Conservation (phyloP, 2,113 vertebrate species). For the Leucoraja erinaceus region DNA sequence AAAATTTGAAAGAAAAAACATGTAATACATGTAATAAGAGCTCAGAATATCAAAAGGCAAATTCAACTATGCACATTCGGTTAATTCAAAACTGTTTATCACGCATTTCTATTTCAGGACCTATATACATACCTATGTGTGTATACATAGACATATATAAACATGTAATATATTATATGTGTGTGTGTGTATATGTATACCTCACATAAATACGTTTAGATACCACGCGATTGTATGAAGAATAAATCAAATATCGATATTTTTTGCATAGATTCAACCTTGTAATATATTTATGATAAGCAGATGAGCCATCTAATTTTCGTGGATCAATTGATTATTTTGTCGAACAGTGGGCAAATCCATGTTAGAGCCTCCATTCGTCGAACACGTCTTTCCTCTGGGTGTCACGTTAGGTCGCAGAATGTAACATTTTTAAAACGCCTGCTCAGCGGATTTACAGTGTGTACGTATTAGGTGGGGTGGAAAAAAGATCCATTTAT, state of each 20-base stretch:
- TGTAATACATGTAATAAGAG: neutral
- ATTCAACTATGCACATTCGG: neutral
- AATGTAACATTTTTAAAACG: conserved; percentile 16
- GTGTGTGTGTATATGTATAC: too few relatives aligned
- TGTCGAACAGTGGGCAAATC: neutral
- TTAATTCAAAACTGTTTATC: neutral
- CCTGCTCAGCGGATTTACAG: neutral
- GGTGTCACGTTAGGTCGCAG: neutral
- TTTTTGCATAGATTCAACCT: neutral
- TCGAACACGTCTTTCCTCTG: neutral
- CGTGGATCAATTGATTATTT: neutral
- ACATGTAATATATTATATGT: neutral
- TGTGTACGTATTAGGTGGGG: neutral
- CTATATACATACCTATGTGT: neutral
- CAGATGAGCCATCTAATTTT: neutral
- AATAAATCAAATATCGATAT: neutral
- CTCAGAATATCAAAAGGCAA: neutral
- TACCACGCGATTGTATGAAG: neutral
- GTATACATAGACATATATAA: neutral
- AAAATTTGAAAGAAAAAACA: neutral
- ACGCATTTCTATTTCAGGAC: neutral
- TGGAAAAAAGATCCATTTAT: neutral
- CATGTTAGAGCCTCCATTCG: neutral
- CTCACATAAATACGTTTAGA: neutral
- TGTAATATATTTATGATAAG: conserved; percentile 2